These are phyloP conservation scores for Cotesia vestalis DNA, from an alignment of 1,140 invertebrate genomes.

Conservation along the genomic window DNA sequence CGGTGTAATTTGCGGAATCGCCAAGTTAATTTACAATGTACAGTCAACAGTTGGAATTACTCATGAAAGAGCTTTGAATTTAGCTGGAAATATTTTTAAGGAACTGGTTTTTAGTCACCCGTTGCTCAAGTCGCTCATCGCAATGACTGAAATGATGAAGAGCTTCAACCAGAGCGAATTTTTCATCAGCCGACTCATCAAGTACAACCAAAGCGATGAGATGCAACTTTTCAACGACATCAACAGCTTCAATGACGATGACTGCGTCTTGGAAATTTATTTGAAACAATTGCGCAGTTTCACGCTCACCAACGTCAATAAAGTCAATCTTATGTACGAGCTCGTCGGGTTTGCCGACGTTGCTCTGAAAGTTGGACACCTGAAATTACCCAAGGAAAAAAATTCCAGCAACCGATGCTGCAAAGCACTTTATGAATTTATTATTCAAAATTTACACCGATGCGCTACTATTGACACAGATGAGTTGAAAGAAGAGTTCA, in stretches of 20 bases:
- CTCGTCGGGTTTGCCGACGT: slow-evolving; percentile 51
- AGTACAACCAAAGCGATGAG: slow-evolving; percentile 31
- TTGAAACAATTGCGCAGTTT: slow-evolving; percentile 55
- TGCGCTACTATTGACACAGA: slow-evolving; percentile 49
- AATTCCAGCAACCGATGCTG: too few relatives aligned
- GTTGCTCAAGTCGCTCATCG: slow-evolving; percentile 49
- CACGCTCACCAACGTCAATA: slow-evolving; percentile 50
- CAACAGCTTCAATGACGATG: slow-evolving; percentile 39
- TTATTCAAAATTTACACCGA: too few relatives aligned
- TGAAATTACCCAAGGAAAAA: too few relatives aligned
- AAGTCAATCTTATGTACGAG: slow-evolving; percentile 49
- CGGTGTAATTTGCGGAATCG: slow-evolving; percentile 57
- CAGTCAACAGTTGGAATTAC: slow-evolving; percentile 50
- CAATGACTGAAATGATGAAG: slow-evolving; percentile 49
- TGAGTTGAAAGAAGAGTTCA: slow-evolving; percentile 34
- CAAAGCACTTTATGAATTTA: too few relatives aligned
- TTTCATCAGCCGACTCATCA: slow-evolving; percentile 46
- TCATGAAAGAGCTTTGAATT: slow-evolving; percentile 50
- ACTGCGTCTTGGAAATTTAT: slow-evolving; percentile 57
- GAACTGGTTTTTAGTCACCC: slow-evolving; percentile 59
- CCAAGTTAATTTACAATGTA: slow-evolving; percentile 50
- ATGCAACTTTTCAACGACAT: slow-evolving; percentile 20
- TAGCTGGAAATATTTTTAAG: slow-evolving; percentile 55
- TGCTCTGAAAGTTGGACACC: slow-evolving; percentile 44
- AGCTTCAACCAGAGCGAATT: slow-evolving; percentile 43